These are phyloP conservation scores for Corydoras sp. DNA, from an alignment of 2,113 vertebrate genomes.

Conservation along the genomic window DNA sequence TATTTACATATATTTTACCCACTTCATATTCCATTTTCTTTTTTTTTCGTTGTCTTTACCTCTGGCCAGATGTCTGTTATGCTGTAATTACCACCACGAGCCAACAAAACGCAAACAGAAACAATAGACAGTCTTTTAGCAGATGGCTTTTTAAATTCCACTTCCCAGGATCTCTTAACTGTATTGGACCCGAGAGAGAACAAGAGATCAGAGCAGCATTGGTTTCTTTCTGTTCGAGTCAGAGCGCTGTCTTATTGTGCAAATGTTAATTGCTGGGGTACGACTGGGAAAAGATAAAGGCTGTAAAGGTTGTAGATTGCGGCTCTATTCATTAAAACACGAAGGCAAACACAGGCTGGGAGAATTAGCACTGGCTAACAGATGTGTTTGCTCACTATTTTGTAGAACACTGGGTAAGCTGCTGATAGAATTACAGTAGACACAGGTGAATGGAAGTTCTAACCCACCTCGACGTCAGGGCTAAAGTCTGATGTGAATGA, in stretches of 20 bases:
- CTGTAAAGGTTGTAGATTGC: slow-evolving; percentile 31
- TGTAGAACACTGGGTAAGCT: slow-evolving; percentile 29
- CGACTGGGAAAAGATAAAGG: slow-evolving; percentile 12
- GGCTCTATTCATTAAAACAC: slow-evolving; percentile 26
- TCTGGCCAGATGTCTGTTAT: slow-evolving; percentile 13
- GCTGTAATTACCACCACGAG: slow-evolving; percentile 24
- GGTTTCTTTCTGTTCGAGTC: slow-evolving; percentile 28
- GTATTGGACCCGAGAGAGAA: slow-evolving; percentile 19
- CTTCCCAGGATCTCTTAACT: slow-evolving; percentile 19
- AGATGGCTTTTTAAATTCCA: slow-evolving; percentile 29
- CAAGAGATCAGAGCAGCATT: slow-evolving; percentile 16
- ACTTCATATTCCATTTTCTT: not conserved
- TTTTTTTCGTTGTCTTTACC: not conserved
- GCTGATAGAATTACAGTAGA: slow-evolving; percentile 26
- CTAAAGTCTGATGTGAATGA: not conserved
- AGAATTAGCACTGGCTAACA: slow-evolving; percentile 33
- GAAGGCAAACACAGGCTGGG: slow-evolving; percentile 22
- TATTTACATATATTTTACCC: not conserved
- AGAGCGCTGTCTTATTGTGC: slow-evolving; percentile 26
- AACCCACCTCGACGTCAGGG: not conserved
- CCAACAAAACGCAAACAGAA: slow-evolving; percentile 33
- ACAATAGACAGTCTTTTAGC: slow-evolving; percentile 27
- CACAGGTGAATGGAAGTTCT: slow-evolving; percentile 9
- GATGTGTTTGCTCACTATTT: slow-evolving; percentile 37
- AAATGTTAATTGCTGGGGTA: slow-evolving; percentile 40